Conservation (phyloP, 2,797 vertebrate species). For the Protosalanx chinensis region DNA sequence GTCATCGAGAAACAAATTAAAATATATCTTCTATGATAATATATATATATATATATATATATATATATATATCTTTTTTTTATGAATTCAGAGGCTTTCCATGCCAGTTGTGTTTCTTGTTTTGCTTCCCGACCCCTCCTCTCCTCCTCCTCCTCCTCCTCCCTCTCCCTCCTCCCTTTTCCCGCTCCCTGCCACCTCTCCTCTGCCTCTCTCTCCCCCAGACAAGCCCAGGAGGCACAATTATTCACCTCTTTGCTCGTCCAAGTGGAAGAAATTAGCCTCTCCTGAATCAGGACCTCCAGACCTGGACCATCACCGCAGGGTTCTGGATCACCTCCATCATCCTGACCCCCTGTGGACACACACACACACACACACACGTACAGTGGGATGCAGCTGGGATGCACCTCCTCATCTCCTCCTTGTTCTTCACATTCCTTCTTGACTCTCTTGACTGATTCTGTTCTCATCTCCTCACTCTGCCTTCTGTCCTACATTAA, state of each 20-base stretch:
- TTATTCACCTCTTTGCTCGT: conserved; percentile 71
- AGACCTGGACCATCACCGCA: conserved; percentile 62
- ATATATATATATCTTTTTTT: too few species aligned
- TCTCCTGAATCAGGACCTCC: conserved; percentile 67
- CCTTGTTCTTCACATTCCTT: conserved; percentile 25
- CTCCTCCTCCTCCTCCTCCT: conserved; percentile 28
- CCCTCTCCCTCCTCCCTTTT: conserved; percentile 50
- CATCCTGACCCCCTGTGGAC: conserved; percentile 49
- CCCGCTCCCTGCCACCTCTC: conserved; percentile 50
- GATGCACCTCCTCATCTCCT: conserved; percentile 25
- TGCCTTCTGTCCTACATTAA: neutral
- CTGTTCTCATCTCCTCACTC: neutral
- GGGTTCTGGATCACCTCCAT: conserved; percentile 55
- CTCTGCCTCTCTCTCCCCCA: conserved; percentile 49
- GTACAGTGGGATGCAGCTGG: conserved; percentile 47
- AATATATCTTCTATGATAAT: too few species aligned
- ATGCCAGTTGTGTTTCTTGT: too few species aligned
- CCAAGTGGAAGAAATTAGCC: conserved; percentile 72
- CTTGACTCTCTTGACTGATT: neutral
- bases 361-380: neutral
- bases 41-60: too few species aligned
- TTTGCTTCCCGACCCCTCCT: conserved; percentile 63
- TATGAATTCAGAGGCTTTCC: too few species aligned
- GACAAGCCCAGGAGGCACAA: conserved; percentile 67
- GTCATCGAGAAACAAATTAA: too few species aligned